Evolutionary conservation across 2,888 invertebrate species (phyloP).

Genomic region (Amphipyra berbera): DNA sequence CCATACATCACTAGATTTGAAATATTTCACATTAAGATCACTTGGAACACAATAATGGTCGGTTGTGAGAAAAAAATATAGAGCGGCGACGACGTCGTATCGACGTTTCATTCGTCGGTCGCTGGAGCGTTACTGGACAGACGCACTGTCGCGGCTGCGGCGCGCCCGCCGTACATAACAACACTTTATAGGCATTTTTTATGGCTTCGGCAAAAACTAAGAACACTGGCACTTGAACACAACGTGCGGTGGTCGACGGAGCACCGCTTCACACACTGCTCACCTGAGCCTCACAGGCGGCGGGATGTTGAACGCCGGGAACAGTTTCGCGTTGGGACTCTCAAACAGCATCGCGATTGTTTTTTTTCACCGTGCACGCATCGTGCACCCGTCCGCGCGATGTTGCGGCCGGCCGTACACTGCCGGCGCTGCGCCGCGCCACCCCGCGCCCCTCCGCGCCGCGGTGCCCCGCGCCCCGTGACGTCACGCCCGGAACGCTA

Average conservation of each 20-base stretch:
- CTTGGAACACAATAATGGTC: conserved; percentile 52
- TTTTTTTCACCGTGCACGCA: conserved; percentile 84
- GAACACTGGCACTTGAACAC: conserved; percentile 70
- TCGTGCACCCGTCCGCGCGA: conserved; percentile 76
- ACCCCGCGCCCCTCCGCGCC: conserved; percentile 65
- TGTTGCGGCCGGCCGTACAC: conserved; percentile 82
- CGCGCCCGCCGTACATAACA: conserved; percentile 70
- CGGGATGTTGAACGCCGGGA: conserved; percentile 92
- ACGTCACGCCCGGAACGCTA: conserved; percentile 79
- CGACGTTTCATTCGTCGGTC: conserved; percentile 74
- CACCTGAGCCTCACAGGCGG: conserved; percentile 91
- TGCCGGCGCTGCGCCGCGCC: conserved; percentile 69
- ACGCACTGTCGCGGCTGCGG: conserved; percentile 71
- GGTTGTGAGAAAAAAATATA: conserved; percentile 55
- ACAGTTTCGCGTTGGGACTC: conserved; percentile 92
- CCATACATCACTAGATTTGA: conserved; percentile 32
- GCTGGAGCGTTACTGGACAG: conserved; percentile 72
- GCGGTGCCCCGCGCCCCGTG: conserved; percentile 74
- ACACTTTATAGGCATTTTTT: conserved; percentile 77
- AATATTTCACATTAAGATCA: conserved; percentile 38
- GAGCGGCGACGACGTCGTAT: conserved; percentile 73
- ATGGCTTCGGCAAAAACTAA: conserved; percentile 74
- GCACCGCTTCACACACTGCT: conserved; percentile 63
- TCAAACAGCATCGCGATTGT: conserved; percentile 92
- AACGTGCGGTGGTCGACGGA: conserved; percentile 37